These are phyloP conservation scores for Rambutsinella grinnellia DNA, from an alignment of 2,888 invertebrate genomes.

Conservation along the genomic window DNA sequence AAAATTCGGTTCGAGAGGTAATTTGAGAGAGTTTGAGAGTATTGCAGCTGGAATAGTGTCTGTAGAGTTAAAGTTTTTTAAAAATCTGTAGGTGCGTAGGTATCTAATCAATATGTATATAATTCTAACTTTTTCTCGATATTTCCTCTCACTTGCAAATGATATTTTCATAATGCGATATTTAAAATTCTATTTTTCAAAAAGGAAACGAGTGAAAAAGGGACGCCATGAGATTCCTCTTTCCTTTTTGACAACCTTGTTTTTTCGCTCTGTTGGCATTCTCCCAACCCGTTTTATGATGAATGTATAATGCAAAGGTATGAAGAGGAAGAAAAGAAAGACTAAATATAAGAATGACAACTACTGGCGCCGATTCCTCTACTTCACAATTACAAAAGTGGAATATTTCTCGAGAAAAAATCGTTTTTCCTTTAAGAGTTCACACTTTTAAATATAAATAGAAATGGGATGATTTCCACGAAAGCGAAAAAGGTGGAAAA, in stretches of 20 bases:
- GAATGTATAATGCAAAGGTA: constrained; percentile 47
- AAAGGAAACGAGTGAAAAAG: constrained; percentile 2
- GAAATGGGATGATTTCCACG: too few relatives aligned
- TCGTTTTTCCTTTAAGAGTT: background rate
- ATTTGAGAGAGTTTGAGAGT: background rate
- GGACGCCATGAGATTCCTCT: background rate
- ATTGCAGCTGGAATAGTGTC: background rate
- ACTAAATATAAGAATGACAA: constrained; percentile 52
- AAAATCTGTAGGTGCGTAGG: background rate
- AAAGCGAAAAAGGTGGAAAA: background rate
- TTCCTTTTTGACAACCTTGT: constrained; percentile 19
- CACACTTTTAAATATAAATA: background rate
- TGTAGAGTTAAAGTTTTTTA: background rate
- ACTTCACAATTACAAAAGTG: background rate
- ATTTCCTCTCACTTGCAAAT: background rate
- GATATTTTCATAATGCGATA: constrained; percentile 3
- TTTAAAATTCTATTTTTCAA: constrained; percentile 24
- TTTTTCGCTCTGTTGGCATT: constrained; percentile 19
- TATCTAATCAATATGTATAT: background rate
- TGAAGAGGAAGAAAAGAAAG: constrained; percentile 6
- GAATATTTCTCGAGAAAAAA: constrained; percentile 5
- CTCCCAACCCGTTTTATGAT: constrained; percentile 46
- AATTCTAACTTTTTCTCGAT: background rate
- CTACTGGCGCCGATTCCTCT: constrained; percentile 48
- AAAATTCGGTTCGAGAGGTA: background rate